Base-by-base conservation (phyloP, 2,888 invertebrate genomes). In the Drosophila mimica region DNA sequence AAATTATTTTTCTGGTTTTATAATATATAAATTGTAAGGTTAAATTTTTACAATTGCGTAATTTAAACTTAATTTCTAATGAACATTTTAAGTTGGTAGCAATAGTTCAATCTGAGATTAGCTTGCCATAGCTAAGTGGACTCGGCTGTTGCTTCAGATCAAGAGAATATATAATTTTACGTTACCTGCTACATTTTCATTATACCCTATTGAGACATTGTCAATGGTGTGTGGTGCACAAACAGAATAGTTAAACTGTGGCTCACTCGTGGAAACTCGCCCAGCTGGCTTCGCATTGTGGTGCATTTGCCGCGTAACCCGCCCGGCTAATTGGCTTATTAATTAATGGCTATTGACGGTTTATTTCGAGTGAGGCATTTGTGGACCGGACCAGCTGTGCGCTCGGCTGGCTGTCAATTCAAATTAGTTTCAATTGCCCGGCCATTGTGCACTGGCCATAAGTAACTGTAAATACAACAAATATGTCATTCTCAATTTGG, bases 291-390 rank as follows among this genome's bases (percentile, higher is more conserved):
- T n/a, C 40, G 57, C 49, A 61, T 72, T 69, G 67, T 53, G 53
- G 67, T 53, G 53, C 38, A 74, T 79, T 71, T 74, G 81, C 77
- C 81, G 81, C 75, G 77, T 81, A 76, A 68, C 59, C 68, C 83
- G 80, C 53, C 33, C 15, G 51, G 51, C 70, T 81, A 79, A 81
- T 76, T 86, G 79, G 72, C 79, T 76, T 77, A 79, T 81, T 82
- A 82, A 80, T 80, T 78, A 83, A 83, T 85, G 78, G 83, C 70
- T 80, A 83, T 80, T 81, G 83, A 57, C 81, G 36, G 52, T 72
- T 66, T 61, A 78, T 56, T 59, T 71, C 20, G 20, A 15, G 17
- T 30, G 56, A 64, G 62, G n/a, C 62, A 70, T 80, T 73, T 70
- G 66, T 36, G 2, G 25, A 25, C 25, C 73, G 60, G 59, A 49